phyloP scores from a whole-genome alignment of 2,113 vertebrate species.

The zebrafish (Danio rerio) region GRCz12tu NC_133177.1:29264501-29265000 shows the following conservation, averaged over 20 bases:
- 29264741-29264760: neutral
- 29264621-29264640: conserved; percentile 13
- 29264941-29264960: neutral
- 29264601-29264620: neutral
- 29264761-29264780: neutral
- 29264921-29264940: neutral
- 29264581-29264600: neutral
- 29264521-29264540: neutral
- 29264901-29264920: neutral
- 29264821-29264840: neutral
- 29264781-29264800: neutral
- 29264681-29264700: neutral
- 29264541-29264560: neutral
- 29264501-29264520: neutral
- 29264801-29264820: neutral
- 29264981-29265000: no score
- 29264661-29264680: conserved; percentile 7
- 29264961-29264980: no score
- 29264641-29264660: neutral
- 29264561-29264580: neutral
- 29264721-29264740: neutral
- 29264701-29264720: neutral
- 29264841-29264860: neutral
- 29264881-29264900: conserved; percentile 8
- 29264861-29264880: neutral